A percentile compares a stretch with the other conserved stretches of the same genome.
phyloP scores from a whole-genome alignment of 2,797 vertebrate species.

The Capromys pilorides region DNA sequence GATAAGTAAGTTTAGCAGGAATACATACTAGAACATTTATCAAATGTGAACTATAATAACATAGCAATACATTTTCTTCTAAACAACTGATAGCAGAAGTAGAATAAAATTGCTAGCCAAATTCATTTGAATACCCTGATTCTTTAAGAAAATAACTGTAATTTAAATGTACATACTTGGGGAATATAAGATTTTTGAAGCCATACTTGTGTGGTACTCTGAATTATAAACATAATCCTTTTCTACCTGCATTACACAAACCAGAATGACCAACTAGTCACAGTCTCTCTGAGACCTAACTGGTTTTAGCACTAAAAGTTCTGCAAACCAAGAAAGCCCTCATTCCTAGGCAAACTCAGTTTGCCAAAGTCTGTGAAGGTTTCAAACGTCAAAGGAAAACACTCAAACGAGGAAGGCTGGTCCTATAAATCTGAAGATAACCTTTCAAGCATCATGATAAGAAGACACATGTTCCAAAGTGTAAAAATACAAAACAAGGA shows the following conservation, averaged over 20 bases:
- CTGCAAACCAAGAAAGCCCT: not conserved
- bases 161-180: not conserved
- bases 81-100: not conserved
- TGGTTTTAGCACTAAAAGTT: not conserved
- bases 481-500: not conserved
- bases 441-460: slow-evolving; percentile 52
- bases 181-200: not conserved
- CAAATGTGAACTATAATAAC: not conserved
- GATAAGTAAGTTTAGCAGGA: not conserved
- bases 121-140: not conserved
- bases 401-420: not conserved
- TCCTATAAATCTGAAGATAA: slow-evolving; percentile 6
- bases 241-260: not conserved
- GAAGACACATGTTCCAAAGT: slow-evolving; percentile 40
- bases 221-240: not conserved
- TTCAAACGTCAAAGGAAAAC: not conserved
- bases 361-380: not conserved
- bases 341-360: not conserved
- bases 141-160: not conserved
- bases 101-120: not conserved
- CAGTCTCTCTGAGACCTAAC: not conserved
- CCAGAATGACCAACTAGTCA: not conserved
- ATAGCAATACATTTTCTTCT: not conserved
- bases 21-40: not conserved
- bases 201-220: not conserved